Conservation (phyloP, 2,888 invertebrate genomes). For the Drosophila paucipuncta region DNA sequence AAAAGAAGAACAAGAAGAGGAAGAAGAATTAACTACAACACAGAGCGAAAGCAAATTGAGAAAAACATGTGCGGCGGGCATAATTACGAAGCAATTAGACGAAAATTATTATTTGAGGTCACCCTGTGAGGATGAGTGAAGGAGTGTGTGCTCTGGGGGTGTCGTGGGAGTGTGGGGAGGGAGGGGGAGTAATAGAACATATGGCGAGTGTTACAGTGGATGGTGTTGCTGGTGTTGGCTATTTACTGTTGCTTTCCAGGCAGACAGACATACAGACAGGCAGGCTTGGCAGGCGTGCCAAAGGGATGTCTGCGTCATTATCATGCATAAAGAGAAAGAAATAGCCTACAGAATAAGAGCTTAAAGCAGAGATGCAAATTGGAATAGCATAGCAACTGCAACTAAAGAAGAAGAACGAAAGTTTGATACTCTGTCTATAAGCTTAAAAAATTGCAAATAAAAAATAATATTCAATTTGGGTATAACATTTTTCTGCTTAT, state of each 20-base stretch:
- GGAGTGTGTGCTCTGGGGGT: background rate
- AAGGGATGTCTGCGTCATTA: conserved; percentile 77
- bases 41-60: conserved; percentile 68
- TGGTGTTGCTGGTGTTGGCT: conserved; percentile 16
- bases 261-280: background rate
- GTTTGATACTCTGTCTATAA: background rate
- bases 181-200: conserved; percentile 51
- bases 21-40: conserved; percentile 62
- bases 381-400: conserved; percentile 13
- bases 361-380: conserved; percentile 48
- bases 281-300: conserved; percentile 46
- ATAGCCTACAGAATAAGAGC: conserved; percentile 39
- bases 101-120: conserved; percentile 82
- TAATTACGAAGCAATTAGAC: conserved; percentile 82
- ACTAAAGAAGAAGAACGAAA: conserved; percentile 5
- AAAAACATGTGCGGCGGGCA: conserved; percentile 78
- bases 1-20: conserved; percentile 36
- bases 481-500: too few relatives aligned
- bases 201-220: conserved; percentile 53
- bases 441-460: background rate
- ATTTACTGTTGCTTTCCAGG: conserved; percentile 18
- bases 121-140: conserved; percentile 20
- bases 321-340: conserved; percentile 60
- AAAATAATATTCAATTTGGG: too few relatives aligned
- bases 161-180: too few relatives aligned